phyloP scores from a whole-genome alignment of 92 coral and sea anemone genomes.

The Actinostola sp. region DNA sequence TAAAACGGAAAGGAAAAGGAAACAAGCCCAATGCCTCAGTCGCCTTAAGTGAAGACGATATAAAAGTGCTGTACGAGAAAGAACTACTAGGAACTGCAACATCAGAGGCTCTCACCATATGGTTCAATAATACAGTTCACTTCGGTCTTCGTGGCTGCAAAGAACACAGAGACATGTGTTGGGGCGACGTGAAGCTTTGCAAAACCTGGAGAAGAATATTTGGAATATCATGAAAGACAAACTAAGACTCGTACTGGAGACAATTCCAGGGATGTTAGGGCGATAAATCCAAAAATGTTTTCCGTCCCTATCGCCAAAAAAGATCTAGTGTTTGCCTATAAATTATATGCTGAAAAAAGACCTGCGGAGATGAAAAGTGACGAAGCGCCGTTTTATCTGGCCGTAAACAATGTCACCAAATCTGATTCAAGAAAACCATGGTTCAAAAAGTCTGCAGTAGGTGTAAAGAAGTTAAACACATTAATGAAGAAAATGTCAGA shows the following conservation, averaged over 20 bases:
- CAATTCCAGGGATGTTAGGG: slow-evolving; percentile 8
- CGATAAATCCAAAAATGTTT: no score
- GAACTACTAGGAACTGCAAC: slow-evolving; percentile 29
- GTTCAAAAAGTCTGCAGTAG: no score
- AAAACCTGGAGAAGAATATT: slow-evolving; percentile 22
- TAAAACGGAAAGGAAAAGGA: slow-evolving; percentile 42
- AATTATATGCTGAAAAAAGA: no score
- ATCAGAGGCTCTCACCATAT: slow-evolving; percentile 32
- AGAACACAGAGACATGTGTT: slow-evolving; percentile 54
- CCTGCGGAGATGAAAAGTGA: no score
- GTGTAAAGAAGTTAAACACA: no score
- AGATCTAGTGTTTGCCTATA: no score
- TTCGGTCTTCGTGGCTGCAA: slow-evolving; percentile 47
- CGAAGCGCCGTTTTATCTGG: no score
- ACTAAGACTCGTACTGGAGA: slow-evolving; percentile 32
- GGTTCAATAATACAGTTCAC: slow-evolving; percentile 39
- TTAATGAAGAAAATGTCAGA: no score
- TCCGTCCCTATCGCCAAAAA: no score
- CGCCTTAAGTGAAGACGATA: slow-evolving; percentile 36
- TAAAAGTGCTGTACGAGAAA: slow-evolving; percentile 27
- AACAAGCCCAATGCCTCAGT: slow-evolving; percentile 50
- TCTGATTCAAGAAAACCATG: no score
- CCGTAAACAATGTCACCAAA: no score
- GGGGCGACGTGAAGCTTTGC: slow-evolving; percentile 45
- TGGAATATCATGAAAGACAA: slow-evolving; percentile 28